Base-by-base conservation (phyloP, 2,888 invertebrate genomes). In the Dryobota labecula region DNA sequence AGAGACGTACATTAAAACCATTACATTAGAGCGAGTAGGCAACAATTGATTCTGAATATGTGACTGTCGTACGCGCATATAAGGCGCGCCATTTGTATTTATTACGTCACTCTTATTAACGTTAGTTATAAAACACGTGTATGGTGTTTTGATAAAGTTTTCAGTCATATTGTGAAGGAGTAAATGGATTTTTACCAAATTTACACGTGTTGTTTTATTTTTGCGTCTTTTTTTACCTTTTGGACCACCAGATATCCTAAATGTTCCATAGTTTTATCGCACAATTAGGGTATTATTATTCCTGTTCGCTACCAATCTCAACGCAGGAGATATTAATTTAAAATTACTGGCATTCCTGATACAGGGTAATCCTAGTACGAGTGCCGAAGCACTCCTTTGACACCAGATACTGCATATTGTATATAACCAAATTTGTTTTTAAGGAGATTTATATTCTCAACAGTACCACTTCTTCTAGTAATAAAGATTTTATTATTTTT, bases 101-200 rank as follows among this genome's bases (percentile, higher is more conserved):
- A 94, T 94, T 93, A 89, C 90, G 93, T 90, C 93, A 91, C 89
- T 80, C 92, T 91, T 95, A 94, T 93, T 94, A 95, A 94, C 90
- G 90, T 93, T 94, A 95, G 94, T 93, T 92, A 87, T 91, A 90
- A 93, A 92, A 94, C 94, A 94, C 94, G 92, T 93, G 90, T 93
- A 92, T 93, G 94, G 95, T 95, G 94, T 95, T 94, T 94, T 93
- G 91, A 94, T 95, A 95, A 94, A 93, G 91, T 93, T 94, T 95
- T 94, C 94, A 96, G 95, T 95, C 95, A 95, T 94, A 86, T 93
- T 94, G 94, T 95, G 94, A 92, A 90, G 89, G 93, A 94, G 91
- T 94, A 95, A 95, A 95, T 90, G 92, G 92, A 92, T 94, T 95
- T 94, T 94, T 95, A 95, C 95, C 95, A 95, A 95, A 94, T 90